A percentile compares a stretch with the other conserved stretches of the same genome.
Evolutionary conservation across 2,888 invertebrate species (phyloP).

Genomic region (Eurytoma adleriae): DNA sequence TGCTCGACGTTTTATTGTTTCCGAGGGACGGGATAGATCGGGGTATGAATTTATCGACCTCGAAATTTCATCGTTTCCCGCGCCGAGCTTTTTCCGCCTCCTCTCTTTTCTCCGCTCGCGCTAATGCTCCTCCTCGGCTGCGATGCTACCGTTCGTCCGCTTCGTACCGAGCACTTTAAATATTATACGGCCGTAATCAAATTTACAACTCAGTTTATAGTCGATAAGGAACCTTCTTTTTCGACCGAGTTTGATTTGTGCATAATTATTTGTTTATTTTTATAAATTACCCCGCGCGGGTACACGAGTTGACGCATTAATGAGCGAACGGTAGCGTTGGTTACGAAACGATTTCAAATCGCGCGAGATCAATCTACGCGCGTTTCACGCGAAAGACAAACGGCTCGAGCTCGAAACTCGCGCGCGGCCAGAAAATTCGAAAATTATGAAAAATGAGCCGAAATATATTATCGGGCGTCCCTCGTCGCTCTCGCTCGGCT

Average conservation of each 20-base stretch:
- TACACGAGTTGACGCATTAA: no score
- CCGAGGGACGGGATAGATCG: constrained; percentile 21
- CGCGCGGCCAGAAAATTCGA: neutral
- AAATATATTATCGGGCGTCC: constrained; percentile 19
- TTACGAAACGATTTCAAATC: no score
- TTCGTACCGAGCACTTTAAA: no score
- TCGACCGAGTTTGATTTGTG: no score
- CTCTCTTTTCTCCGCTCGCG: neutral
- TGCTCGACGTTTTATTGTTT: constrained; percentile 45
- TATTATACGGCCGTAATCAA: neutral
- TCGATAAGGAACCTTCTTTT: no score
- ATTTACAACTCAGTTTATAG: neutral
- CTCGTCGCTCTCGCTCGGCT: neutral
- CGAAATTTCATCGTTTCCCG: constrained; percentile 34
- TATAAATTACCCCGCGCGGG: no score
- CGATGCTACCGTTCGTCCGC: no score
- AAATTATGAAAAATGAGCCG: constrained; percentile 36
- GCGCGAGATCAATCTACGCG: no score
- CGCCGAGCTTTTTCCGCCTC: constrained; percentile 6
- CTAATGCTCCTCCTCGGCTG: neutral
- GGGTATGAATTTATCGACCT: constrained; percentile 42
- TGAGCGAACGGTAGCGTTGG: no score
- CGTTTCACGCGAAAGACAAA: no score
- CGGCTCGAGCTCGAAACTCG: no score
- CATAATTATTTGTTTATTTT: no score